phyloP scores from a whole-genome alignment of 2,113 vertebrate genomes.

The Lutjanus erythropterus region DNA sequence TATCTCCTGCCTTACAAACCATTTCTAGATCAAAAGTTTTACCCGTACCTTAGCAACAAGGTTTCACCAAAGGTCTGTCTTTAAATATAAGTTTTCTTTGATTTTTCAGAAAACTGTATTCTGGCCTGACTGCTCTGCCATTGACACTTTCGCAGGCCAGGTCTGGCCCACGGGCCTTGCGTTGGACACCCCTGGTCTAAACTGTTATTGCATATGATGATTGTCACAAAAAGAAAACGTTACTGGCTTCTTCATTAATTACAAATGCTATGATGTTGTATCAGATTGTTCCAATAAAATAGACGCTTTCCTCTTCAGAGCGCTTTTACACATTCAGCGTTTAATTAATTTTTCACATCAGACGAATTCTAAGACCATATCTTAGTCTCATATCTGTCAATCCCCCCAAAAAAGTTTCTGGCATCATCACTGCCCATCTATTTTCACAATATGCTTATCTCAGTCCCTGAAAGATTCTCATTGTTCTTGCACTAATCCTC shows the following conservation, averaged over 20 bases:
- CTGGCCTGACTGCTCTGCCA: too few species aligned
- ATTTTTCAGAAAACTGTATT: too few species aligned
- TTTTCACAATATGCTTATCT: conserved; percentile 83
- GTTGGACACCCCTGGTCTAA: too few species aligned
- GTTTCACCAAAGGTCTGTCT: too few species aligned
- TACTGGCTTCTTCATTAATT: conserved; percentile 34
- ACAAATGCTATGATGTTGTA: conserved; percentile 22
- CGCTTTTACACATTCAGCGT: conserved; percentile 46
- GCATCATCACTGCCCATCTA: conserved; percentile 68
- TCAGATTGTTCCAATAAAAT: conserved; percentile 38
- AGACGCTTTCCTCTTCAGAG: conserved; percentile 53
- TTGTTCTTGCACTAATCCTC: conserved; percentile 81
- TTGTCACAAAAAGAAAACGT: not conserved
- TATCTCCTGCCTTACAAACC: too few species aligned
- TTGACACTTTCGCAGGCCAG: too few species aligned
- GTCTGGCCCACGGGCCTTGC: too few species aligned
- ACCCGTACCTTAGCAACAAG: too few species aligned
- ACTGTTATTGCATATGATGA: conserved; percentile 19
- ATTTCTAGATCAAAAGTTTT: too few species aligned
- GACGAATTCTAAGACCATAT: conserved; percentile 60
- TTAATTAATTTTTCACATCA: conserved; percentile 74
- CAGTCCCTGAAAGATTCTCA: conserved; percentile 78
- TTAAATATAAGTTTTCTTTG: too few species aligned
- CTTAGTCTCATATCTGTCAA: conserved; percentile 65
- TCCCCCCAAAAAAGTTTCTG: conserved; percentile 69